Base-by-base conservation (phyloP, 2,888 invertebrate genomes). In the Dioctria rufipes region DNA sequence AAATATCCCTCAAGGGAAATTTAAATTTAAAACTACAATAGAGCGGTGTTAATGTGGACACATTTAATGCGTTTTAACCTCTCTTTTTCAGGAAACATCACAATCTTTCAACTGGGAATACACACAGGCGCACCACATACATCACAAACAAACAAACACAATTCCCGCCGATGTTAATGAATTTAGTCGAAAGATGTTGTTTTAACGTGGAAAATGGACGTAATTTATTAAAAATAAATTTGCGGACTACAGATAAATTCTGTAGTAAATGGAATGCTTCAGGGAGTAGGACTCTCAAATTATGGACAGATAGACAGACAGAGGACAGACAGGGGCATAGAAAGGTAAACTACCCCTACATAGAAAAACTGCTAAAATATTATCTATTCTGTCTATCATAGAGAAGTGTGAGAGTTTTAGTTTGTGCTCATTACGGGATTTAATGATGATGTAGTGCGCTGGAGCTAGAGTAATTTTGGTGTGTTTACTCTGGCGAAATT, bases 11-110 rank as follows among this genome's bases (percentile, higher is more conserved):
- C 69, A 37, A 3, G 69, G 49, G 69, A 43, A 69, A 69, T 69
- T 69, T 69, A 37, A 69, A 69, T 51, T 69, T 69, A 49, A 69
- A 69, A 69, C 25, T 69, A 37, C 69, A 69, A 69, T 69, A 49
- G 25, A 49, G 69, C 37, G n/a, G 54, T 39, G 25, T n/a, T 8
- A 39, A 49, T 39, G 46, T 9, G 46, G 69, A 39, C 43, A 42
- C 40, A 13, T 51, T 69, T 69, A 69, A 69, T 54, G 51, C 54
- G 25, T 54, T 11, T 11, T 54, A 54, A 3, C 25, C 25, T 25
- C 54, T 54, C 1, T 46, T 25, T 25, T 25, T 46, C 4, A 25
- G n/a, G 54, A 25, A 25, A 11, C n/a, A n/a, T 2, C n/a, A n/a
- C 11, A 54, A 54, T 54, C n/a, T 54, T 1, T 46, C 8, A 6